phyloP scores from a whole-genome alignment of 2,113 vertebrate species.

The Solenodon paradoxus region DNA sequence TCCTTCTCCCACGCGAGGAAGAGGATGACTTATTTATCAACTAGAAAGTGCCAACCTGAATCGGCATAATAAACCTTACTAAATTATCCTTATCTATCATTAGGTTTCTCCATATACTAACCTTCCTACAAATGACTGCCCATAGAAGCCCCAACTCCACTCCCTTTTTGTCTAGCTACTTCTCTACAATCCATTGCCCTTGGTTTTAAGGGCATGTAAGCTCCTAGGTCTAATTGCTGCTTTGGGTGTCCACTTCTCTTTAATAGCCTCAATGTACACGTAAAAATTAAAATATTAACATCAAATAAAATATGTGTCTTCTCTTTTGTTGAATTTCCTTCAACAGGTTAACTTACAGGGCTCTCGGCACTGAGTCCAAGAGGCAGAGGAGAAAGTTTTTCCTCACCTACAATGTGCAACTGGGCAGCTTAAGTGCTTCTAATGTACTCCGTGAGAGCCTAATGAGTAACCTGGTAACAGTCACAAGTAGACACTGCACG shows the following conservation, averaged over 20 bases:
- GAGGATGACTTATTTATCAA: not conserved
- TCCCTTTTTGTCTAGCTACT: not conserved
- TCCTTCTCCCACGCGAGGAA: not conserved
- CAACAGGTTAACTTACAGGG: not conserved
- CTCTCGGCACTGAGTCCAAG: not conserved
- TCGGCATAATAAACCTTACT: not conserved
- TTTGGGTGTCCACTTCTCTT: not conserved
- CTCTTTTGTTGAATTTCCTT: not conserved
- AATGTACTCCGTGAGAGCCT: not conserved
- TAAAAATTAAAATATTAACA: not conserved
- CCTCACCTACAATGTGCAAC: not conserved
- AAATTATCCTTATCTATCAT: not conserved
- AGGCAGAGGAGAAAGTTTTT: not conserved
- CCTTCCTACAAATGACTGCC: not conserved
- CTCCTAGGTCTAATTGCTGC: not conserved
- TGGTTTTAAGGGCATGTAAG: not conserved
- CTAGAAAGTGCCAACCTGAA: not conserved
- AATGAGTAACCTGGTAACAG: not conserved
- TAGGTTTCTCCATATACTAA: accelerated
- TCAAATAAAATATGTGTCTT: not conserved
- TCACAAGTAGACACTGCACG: not conserved
- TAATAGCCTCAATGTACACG: not conserved
- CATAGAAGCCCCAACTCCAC: not conserved
- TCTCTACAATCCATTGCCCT: not conserved
- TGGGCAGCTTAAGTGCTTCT: not conserved